A percentile compares a stretch with the other conserved stretches of the same genome.
Evolutionary conservation across 2,888 invertebrate species (phyloP).

Genomic region (Drosophila nigritarsus): DNA sequence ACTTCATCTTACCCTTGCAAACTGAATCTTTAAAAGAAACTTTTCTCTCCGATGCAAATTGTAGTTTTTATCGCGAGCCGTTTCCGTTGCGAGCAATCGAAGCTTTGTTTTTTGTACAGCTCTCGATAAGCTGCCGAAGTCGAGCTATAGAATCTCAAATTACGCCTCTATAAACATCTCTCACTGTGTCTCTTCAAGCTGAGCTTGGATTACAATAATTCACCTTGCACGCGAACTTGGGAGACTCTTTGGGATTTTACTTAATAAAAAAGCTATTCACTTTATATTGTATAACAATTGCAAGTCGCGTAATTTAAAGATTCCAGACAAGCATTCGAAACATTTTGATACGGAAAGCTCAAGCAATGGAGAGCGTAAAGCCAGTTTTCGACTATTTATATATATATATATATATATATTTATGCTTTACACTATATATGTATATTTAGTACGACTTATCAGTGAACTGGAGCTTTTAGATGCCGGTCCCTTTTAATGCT

Average conservation of each 20-base stretch:
- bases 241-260: slow-evolving; percentile 54
- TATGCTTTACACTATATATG: background rate
- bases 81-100: slow-evolving; percentile 59
- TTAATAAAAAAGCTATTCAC: slow-evolving; percentile 8
- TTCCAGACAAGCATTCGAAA: slow-evolving; percentile 7
- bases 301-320: slow-evolving; percentile 29
- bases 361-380: slow-evolving; percentile 35
- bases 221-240: slow-evolving; percentile 62
- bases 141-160: slow-evolving; percentile 3
- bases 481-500: slow-evolving; percentile 70
- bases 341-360: slow-evolving; percentile 19
- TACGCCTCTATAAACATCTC: background rate
- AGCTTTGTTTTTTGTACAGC: slow-evolving; percentile 13
- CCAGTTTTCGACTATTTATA: slow-evolving; percentile 22
- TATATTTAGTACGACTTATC: slow-evolving; percentile 37
- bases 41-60: slow-evolving; percentile 12
- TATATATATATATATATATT: background rate
- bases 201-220: slow-evolving; percentile 36
- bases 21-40: slow-evolving; percentile 11
- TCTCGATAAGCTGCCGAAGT: slow-evolving; percentile 5
- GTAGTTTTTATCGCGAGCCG: slow-evolving; percentile 60
- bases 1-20: slow-evolving; percentile 36
- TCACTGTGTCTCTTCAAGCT: slow-evolving; percentile 13
- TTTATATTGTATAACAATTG: slow-evolving; percentile 9
- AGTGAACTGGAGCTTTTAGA: slow-evolving; percentile 14